A percentile compares a stretch with the other conserved stretches of the same genome.
Evolutionary conservation across 2,888 invertebrate species (phyloP).

Genomic region (Adelphocoris suturalis): DNA sequence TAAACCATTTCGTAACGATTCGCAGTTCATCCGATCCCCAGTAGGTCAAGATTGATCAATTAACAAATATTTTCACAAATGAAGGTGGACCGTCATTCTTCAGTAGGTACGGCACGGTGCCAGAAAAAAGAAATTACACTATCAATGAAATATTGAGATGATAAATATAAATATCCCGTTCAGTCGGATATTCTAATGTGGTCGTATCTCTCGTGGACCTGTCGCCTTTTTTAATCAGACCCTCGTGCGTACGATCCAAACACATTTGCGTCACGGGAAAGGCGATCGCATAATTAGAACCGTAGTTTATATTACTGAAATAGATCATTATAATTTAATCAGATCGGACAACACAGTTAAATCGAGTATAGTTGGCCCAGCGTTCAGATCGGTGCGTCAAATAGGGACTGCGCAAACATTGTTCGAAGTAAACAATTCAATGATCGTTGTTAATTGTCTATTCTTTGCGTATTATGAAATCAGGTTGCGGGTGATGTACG

Average conservation of each 20-base stretch:
- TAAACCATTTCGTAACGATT: not conserved
- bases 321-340: conserved; percentile 4
- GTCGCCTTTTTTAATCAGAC: not conserved
- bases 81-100: no score
- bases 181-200: not conserved
- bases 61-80: no score
- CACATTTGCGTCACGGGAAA: conserved; percentile 6
- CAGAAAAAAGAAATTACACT: not conserved
- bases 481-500: not conserved
- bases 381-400: not conserved
- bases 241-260: not conserved
- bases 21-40: not conserved
- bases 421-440: not conserved
- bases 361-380: not conserved
- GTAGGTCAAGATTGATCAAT: no score
- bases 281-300: conserved; percentile 14
- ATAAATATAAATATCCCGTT: not conserved
- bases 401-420: not conserved
- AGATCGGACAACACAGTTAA: not conserved
- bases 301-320: not conserved
- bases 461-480: not conserved
- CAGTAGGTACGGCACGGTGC: not conserved
- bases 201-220: not conserved
- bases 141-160: conserved; percentile 1
- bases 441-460: not conserved